Conservation (phyloP, 2,888 invertebrate genomes). For the Onchidella celtica region DNA sequence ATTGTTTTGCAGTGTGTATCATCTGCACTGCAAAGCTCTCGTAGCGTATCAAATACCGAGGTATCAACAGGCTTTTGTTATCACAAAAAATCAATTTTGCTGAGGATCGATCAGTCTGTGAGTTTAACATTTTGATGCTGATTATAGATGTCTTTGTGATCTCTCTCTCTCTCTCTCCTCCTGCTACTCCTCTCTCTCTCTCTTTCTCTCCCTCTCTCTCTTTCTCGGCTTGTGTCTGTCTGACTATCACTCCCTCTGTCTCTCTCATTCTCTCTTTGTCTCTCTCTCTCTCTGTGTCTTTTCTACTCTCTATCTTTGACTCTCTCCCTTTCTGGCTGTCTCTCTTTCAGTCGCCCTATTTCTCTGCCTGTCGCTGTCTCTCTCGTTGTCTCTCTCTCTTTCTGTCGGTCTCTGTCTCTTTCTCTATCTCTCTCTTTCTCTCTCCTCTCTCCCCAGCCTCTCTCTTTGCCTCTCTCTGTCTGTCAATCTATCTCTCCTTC, state of each 20-base stretch:
- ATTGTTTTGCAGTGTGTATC: too few relatives aligned
- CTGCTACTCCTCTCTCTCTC: background rate
- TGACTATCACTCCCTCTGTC: background rate
- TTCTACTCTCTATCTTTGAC: background rate
- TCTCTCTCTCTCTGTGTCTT: background rate
- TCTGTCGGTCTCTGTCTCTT: too few relatives aligned
- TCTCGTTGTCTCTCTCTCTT: background rate
- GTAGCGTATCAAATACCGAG: background rate
- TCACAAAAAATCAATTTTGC: too few relatives aligned
- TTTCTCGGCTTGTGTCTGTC: background rate
- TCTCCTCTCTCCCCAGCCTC: too few relatives aligned
- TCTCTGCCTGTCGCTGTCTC: background rate
- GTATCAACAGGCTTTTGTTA: too few relatives aligned
- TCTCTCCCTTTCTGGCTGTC: background rate
- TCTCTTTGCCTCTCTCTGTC: too few relatives aligned
- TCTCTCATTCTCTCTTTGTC: slow-evolving; percentile 11
- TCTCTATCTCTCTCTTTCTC: too few relatives aligned
- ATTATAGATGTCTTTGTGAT: background rate
- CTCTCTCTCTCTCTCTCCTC: slow-evolving; percentile 9
- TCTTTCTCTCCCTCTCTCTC: slow-evolving; percentile 28
- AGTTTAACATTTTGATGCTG: too few relatives aligned
- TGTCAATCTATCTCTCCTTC: too few relatives aligned
- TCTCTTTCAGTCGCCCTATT: background rate
- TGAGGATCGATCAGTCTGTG: too few relatives aligned
- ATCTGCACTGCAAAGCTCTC: background rate